Conservation (phyloP, 2,888 invertebrate genomes). For the Stenchaetothrips biformis region DNA sequence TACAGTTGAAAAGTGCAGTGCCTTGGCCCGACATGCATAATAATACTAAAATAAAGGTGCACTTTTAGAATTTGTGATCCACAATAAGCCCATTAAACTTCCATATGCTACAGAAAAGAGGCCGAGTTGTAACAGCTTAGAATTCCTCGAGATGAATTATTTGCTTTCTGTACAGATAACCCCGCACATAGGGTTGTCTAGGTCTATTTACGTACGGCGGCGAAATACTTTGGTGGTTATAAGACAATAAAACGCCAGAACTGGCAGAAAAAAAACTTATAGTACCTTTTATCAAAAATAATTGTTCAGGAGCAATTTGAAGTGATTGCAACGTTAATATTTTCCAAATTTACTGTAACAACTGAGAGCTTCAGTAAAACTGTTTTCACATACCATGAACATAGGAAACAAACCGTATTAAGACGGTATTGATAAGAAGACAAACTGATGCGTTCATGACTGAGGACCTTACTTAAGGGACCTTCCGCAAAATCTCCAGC, state of each 20-base stretch:
- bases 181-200: not conserved
- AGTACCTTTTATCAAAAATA: too few species aligned
- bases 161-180: conserved; percentile 4
- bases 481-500: not conserved
- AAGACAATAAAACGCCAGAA: not conserved
- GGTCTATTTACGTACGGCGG: not conserved
- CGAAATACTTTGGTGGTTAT: not conserved
- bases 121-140: conserved; percentile 14
- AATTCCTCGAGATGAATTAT: not conserved
- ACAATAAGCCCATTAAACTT: conserved; percentile 18
- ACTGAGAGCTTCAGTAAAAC: too few species aligned
- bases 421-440: too few species aligned
- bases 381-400: too few species aligned
- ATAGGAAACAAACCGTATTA: too few species aligned
- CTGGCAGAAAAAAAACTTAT: too few species aligned
- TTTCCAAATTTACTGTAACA: too few species aligned
- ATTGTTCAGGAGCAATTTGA: too few species aligned
- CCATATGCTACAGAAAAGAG: conserved; percentile 11
- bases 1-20: conserved; percentile 24
- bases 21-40: conserved; percentile 12
- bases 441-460: too few species aligned
- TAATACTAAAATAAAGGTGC: conserved; percentile 10
- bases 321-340: too few species aligned
- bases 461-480: not conserved
- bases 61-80: conserved; percentile 25